Evolutionary conservation across 1,140 invertebrate species (phyloP), one percentile per base, ranked within the genome.

Genomic region (Drosophila nigrodunni): DNA sequence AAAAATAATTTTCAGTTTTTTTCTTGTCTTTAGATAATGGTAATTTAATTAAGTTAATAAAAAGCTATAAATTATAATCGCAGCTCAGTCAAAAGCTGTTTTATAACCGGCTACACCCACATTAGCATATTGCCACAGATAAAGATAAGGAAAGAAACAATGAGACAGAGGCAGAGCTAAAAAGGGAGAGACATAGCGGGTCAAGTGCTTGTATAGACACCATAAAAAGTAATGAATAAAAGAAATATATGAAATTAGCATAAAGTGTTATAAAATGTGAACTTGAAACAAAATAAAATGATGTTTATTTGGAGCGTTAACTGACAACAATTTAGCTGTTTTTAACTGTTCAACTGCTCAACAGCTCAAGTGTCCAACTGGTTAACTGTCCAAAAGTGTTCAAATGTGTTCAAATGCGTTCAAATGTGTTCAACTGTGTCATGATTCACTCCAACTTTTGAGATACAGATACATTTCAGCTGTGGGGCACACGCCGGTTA

Each of bases 31-130:
- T 21, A 1, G 18, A 2, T 30, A 30, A 30, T 30, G 46, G 7
- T 3, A 55, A 49, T 55, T 54, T 49, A 62, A 74, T 59, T 79
- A 55, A 55, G 21, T 11, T 39, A 15, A 55, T 55, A 41, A 75
- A 82, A 79, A 82, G 76, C 82, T 88, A 88, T 87, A 87, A 82
- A 64, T 49, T 49, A 43, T 58, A 73, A 25, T 18, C 35, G 65
- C 59, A 50, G 18, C 49, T 67, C 64, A 41, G 58, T 54, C 59
- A 34, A 34, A 86, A 81, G 77, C 68, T 54, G 81, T 83, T 81
- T 75, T 78, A 86, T 47, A 78, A 69, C 55, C 77, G 70, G 85
- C 77, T 74, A 89, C 83, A 80, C 83, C 83, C 83, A 87, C 82
- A 88, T 82, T 87, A 64, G 57, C 78, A 82, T 87, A 82, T 50